These are phyloP conservation scores for Phenganax marumi DNA, from an alignment of 92 coral and sea anemone genomes.

Conservation along the genomic window DNA sequence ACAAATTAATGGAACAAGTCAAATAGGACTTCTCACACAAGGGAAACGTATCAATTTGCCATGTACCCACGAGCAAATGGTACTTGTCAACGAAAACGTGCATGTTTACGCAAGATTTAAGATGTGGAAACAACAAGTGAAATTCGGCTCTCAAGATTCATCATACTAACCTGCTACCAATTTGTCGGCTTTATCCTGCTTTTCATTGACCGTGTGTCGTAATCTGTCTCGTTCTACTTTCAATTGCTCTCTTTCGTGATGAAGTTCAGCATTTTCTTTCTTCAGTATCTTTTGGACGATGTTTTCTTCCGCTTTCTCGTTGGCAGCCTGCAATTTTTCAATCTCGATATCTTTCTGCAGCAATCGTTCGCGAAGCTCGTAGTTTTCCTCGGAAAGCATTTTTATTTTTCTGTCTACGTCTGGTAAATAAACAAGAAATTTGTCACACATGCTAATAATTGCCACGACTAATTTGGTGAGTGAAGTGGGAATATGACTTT, in stretches of 20 bases:
- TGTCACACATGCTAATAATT: not conserved
- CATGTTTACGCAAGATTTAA: too few relatives aligned
- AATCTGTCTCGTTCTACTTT: conserved; percentile 69
- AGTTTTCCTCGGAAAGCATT: conserved; percentile 30
- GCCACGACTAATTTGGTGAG: not conserved
- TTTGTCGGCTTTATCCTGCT: conserved; percentile 68
- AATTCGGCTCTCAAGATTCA: not conserved
- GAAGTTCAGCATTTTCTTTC: conserved; percentile 75
- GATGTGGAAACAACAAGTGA: not conserved
- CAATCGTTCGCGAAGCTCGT: conserved; percentile 21
- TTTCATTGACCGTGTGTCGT: conserved; percentile 70
- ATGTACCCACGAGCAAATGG: too few relatives aligned
- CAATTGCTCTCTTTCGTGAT: conserved; percentile 69
- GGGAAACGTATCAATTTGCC: too few relatives aligned
- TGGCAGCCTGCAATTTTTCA: not conserved
- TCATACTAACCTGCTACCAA: conserved; percentile 20
- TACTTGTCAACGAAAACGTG: too few relatives aligned
- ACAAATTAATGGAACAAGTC: too few relatives aligned
- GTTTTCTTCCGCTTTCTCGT: not conserved
- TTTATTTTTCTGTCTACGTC: conserved; percentile 13
- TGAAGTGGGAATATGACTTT: too few relatives aligned
- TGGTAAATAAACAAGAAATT: not conserved
- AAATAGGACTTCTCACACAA: too few relatives aligned
- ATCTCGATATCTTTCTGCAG: conserved; percentile 22
- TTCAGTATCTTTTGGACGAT: conserved; percentile 60